Conservation (phyloP, 2,797 vertebrate species). For the Anableps anableps region DNA sequence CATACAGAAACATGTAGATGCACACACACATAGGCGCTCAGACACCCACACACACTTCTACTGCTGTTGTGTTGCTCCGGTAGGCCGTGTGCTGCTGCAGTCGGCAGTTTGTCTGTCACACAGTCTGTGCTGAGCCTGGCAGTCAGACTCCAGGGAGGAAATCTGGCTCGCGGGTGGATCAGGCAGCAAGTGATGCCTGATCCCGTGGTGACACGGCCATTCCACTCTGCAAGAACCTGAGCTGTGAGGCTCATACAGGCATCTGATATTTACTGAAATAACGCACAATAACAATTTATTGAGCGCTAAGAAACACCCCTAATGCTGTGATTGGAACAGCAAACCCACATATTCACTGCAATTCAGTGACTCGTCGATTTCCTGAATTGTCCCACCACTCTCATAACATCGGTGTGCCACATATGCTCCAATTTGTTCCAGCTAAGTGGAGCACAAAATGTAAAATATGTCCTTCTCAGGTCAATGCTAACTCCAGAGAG, state of each 20-base stretch:
- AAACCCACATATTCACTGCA: constrained; percentile 26
- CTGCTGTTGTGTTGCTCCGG: constrained; percentile 29
- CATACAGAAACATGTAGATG: constrained; percentile 22
- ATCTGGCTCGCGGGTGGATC: constrained; percentile 42
- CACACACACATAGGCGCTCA: not conserved
- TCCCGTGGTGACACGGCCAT: constrained; percentile 42
- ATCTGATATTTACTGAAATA: not conserved
- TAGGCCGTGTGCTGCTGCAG: constrained; percentile 45
- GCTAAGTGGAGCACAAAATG: constrained; percentile 65
- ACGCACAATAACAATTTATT: not conserved
- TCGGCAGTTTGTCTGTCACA: constrained; percentile 65
- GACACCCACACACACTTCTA: constrained; percentile 19
- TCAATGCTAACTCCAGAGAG: constrained; percentile 33
- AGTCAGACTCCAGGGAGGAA: constrained; percentile 52
- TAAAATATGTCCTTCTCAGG: constrained; percentile 58
- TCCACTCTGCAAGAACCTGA: constrained; percentile 53
- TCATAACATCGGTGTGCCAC: constrained; percentile 13
- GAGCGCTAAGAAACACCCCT: not conserved
- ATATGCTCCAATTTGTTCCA: constrained; percentile 60
- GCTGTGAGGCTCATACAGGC: constrained; percentile 37
- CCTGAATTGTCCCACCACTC: constrained; percentile 18
- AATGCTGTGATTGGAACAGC: not conserved
- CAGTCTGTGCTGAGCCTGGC: constrained; percentile 52
- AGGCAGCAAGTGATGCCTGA: constrained; percentile 47
- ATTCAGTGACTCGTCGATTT: constrained; percentile 12